Percentiles rank a stretch among this genome's conserved stretches.
Conservation (phyloP, 2,888 invertebrate species). For the Aphodius sticticus region DNA sequence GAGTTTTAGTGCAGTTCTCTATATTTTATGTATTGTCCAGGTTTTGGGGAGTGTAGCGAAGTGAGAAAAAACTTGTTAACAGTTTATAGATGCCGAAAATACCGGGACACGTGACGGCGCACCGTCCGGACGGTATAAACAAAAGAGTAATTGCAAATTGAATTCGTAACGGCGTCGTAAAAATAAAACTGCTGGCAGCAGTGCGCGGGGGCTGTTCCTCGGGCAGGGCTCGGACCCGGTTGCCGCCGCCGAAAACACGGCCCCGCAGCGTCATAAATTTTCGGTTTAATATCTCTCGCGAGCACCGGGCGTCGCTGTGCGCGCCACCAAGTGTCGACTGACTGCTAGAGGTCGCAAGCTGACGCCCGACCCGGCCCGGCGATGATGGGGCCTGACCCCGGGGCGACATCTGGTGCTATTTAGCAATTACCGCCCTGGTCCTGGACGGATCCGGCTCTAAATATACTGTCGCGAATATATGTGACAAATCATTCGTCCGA, state of each 20-base stretch:
- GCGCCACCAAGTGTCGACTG: slow-evolving; percentile 53
- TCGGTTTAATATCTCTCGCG: slow-evolving; percentile 59
- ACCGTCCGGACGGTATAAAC: slow-evolving; percentile 40
- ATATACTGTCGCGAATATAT: slow-evolving; percentile 4
- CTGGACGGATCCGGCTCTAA: neutral
- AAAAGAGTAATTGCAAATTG: slow-evolving; percentile 50
- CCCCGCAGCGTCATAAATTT: slow-evolving; percentile 56
- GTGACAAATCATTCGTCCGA: neutral
- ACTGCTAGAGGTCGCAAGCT: slow-evolving; percentile 57
- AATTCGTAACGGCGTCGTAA: slow-evolving; percentile 47
- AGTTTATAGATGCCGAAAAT: slow-evolving; percentile 29
- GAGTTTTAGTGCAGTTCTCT: no score
- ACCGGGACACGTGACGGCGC: slow-evolving; percentile 37
- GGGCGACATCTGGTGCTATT: slow-evolving; percentile 54
- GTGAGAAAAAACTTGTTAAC: slow-evolving; percentile 25
- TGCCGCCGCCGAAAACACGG: slow-evolving; percentile 39
- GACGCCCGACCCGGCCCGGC: slow-evolving; percentile 54
- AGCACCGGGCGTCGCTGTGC: slow-evolving; percentile 32
- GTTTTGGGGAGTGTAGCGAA: neutral
- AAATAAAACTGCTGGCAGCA: slow-evolving; percentile 40
- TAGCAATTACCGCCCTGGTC: slow-evolving; percentile 52
- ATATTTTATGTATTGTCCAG: neutral
- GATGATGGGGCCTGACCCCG: slow-evolving; percentile 57
- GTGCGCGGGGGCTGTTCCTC: slow-evolving; percentile 50
- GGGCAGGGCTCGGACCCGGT: neutral